These are phyloP conservation scores for Heteractis magnifica DNA, from an alignment of 92 coral and sea anemone species.

Conservation along the genomic window DNA sequence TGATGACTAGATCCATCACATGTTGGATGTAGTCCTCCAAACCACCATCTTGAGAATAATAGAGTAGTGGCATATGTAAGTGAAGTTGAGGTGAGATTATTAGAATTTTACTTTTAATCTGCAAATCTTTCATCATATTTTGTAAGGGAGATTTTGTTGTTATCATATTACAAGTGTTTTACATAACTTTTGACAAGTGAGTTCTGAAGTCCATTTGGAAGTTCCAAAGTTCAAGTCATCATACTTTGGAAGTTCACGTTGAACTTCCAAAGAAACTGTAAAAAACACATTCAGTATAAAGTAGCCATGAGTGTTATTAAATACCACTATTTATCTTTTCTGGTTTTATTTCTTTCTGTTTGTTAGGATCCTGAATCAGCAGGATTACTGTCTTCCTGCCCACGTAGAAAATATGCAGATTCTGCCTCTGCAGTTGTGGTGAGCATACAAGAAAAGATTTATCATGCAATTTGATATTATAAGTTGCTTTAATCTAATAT, in stretches of 20 bases:
- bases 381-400: slow-evolving; percentile 20
- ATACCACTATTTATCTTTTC: no score
- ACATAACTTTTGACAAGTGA: no score
- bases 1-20: slow-evolving; percentile 74
- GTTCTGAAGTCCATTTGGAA: no score
- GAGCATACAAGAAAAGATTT: no score
- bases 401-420: slow-evolving; percentile 31
- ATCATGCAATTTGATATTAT: no score
- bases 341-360: not conserved
- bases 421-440: slow-evolving; percentile 18
- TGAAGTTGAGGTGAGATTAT: slow-evolving; percentile 6
- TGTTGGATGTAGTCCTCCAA: slow-evolving; percentile 90
- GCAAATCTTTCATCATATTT: not conserved
- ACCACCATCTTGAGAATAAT: slow-evolving; percentile 59
- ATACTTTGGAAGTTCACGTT: no score
- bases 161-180: no score
- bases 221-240: no score
- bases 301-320: no score
- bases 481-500: not conserved
- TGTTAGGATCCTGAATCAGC: slow-evolving; percentile 25
- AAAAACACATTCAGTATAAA: no score
- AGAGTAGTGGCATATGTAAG: slow-evolving; percentile 15
- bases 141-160: no score
- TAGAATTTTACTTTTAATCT: not conserved
- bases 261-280: no score